Evolutionary conservation across 2,888 invertebrate species (phyloP).

Genomic region (Philonicus albiceps): DNA sequence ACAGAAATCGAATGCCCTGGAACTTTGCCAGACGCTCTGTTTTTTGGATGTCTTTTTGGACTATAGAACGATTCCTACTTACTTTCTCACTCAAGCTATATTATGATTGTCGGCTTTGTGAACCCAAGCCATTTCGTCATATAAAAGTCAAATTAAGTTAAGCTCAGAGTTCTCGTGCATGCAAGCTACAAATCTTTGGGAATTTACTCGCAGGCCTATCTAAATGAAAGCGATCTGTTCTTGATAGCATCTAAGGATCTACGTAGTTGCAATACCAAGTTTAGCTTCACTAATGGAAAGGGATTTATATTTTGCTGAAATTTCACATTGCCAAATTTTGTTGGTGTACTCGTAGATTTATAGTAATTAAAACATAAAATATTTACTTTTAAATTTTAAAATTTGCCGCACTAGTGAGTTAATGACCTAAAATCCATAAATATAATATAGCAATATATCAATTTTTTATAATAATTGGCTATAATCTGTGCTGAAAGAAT

Average conservation of each 20-base stretch:
- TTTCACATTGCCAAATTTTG: background rate
- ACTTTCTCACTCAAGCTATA: background rate
- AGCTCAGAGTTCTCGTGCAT: background rate
- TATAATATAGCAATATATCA: no score
- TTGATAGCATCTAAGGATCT: background rate
- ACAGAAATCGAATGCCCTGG: constrained; percentile 7
- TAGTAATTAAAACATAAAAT: background rate
- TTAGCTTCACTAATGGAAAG: background rate
- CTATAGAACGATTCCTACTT: background rate
- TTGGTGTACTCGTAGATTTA: no score
- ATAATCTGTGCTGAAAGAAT: no score
- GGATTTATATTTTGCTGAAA: background rate
- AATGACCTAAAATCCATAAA: no score
- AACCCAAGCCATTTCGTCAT: background rate
- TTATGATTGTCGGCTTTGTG: background rate
- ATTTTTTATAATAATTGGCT: no score
- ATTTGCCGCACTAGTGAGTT: no score
- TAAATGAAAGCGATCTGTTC: background rate
- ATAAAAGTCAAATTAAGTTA: constrained; percentile 12
- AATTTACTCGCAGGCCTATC: background rate
- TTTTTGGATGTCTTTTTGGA: background rate
- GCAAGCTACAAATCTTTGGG: background rate
- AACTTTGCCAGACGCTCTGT: background rate
- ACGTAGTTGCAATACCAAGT: background rate
- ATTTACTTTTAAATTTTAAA: no score